Percentiles rank a stretch among this genome's conserved stretches.
Conservation (phyloP, 2,888 invertebrate genomes). For the Drepanosiphum platanoidis region DNA sequence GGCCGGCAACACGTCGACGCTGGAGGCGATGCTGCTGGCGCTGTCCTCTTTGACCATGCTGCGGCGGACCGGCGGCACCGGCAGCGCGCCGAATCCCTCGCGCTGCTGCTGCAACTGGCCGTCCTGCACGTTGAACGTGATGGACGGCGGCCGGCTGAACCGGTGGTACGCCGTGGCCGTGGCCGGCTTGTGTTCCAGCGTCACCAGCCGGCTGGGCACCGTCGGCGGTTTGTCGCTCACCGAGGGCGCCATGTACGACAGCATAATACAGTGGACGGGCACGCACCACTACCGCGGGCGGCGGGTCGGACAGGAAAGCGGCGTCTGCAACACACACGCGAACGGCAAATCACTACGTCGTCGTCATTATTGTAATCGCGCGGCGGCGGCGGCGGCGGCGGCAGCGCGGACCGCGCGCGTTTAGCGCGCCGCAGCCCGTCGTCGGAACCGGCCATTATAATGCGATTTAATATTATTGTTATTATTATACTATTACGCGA, state of each 20-base stretch:
- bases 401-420: too few species aligned
- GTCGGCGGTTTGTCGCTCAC: slow-evolving; percentile 77
- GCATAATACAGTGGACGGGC: slow-evolving; percentile 69
- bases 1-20: slow-evolving; percentile 37
- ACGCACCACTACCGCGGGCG: slow-evolving; percentile 1
- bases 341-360: not conserved
- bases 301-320: not conserved
- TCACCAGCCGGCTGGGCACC: slow-evolving; percentile 66
- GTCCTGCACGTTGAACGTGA: slow-evolving; percentile 65
- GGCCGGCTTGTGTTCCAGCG: slow-evolving; percentile 53
- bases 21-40: slow-evolving; percentile 48
- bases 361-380: not conserved
- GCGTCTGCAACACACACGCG: slow-evolving; percentile 13
- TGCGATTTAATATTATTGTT: too few species aligned
- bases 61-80: slow-evolving; percentile 20
- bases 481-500: too few species aligned
- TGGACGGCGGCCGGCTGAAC: slow-evolving; percentile 70
- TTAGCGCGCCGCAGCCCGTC: too few species aligned
- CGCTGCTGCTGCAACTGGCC: not conserved
- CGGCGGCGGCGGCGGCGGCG: not conserved
- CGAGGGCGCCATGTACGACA: slow-evolving; percentile 80
- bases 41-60: slow-evolving; percentile 55
- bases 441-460: too few species aligned
- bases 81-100: slow-evolving; percentile 52
- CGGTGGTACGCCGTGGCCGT: slow-evolving; percentile 69